A percentile compares a stretch with the other conserved stretches of the same genome.
Evolutionary conservation across 2,888 invertebrate genomes (phyloP).

Genomic region (Ormyrus labotus): DNA sequence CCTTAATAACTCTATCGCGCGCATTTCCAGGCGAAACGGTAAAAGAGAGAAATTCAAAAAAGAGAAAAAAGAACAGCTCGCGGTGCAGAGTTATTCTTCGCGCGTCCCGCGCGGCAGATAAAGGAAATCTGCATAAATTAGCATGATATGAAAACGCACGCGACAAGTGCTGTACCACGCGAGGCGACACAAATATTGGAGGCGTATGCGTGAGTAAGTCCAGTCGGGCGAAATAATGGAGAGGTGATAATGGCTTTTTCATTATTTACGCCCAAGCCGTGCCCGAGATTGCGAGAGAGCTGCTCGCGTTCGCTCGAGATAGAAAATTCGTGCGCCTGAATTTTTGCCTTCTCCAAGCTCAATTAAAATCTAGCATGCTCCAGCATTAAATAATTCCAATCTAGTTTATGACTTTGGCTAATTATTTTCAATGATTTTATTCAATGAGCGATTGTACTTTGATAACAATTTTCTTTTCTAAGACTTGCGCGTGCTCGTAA

Average conservation of each 20-base stretch:
- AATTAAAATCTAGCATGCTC: neutral
- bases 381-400: too few relatives aligned
- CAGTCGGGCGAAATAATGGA: conserved; percentile 37
- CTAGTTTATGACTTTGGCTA: too few relatives aligned
- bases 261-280: conserved; percentile 38
- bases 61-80: neutral
- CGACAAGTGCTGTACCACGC: conserved; percentile 21
- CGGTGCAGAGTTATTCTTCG: conserved; percentile 28
- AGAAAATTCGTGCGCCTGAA: conserved; percentile 5
- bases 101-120: conserved; percentile 23
- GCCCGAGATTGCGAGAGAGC: neutral
- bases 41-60: neutral
- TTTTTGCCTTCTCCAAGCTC: too few relatives aligned
- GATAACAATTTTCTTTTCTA: too few relatives aligned
- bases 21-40: neutral
- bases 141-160: conserved; percentile 45
- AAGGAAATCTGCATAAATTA: conserved; percentile 55
- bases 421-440: too few relatives aligned
- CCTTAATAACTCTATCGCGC: conserved; percentile 27
- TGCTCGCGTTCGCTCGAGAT: neutral
- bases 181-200: neutral
- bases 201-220: conserved; percentile 54
- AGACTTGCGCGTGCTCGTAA: too few relatives aligned
- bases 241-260: conserved; percentile 52
- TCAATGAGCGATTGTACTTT: too few relatives aligned